Evolutionary conservation across 2,113 vertebrate species (phyloP).

Genomic region (Pygoscelis antarcticus): DNA sequence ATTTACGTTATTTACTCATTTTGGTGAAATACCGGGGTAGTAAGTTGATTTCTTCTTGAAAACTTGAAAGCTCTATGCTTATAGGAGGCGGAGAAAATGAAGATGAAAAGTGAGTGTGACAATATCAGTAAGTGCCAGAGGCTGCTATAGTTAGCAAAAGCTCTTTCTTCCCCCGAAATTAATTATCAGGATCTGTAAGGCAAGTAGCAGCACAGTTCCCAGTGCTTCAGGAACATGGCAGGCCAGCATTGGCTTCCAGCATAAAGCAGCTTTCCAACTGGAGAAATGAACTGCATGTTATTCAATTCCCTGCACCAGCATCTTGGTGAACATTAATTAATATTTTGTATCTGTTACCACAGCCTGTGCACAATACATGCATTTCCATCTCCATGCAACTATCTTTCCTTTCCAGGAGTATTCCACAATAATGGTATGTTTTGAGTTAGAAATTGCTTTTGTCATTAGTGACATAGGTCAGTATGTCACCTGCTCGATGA

Average conservation of each 20-base stretch:
- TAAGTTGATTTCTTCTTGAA: not conserved
- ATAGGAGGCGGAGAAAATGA: not conserved
- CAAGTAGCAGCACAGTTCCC: not conserved
- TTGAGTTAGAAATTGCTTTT: not conserved
- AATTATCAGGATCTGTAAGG: not conserved
- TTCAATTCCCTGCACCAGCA: not conserved
- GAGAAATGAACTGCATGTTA: not conserved
- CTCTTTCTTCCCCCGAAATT: not conserved
- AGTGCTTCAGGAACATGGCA: not conserved
- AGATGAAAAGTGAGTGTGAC: not conserved
- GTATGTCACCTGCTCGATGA: not conserved
- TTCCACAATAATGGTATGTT: not conserved
- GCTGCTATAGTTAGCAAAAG: not conserved
- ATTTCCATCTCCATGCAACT: not conserved
- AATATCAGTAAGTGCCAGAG: not conserved
- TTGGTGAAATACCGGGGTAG: not conserved
- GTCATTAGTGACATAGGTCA: not conserved
- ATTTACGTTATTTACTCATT: not conserved
- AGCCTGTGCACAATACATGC: not conserved
- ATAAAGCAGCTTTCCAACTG: not conserved
- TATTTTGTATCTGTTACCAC: not conserved
- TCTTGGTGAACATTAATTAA: not conserved
- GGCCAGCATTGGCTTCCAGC: not conserved
- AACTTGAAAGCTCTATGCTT: not conserved
- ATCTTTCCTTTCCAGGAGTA: not conserved